Evolutionary conservation across 2,888 invertebrate genomes (phyloP), one percentile per base, ranked within the genome.

Genomic region (Pecten maximus): DNA sequence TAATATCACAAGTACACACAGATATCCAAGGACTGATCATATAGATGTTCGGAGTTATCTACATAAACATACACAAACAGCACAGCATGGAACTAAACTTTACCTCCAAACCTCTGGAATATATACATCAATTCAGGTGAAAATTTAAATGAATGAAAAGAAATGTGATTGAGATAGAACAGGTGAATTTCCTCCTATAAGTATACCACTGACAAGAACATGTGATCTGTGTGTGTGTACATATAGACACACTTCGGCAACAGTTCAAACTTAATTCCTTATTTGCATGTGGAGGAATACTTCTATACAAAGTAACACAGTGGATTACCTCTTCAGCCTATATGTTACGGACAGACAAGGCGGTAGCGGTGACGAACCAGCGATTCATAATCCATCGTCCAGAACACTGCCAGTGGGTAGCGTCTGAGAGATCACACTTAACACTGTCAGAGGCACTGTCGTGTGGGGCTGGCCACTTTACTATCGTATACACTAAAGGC

Each of bases 241-340:
- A 23, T 23, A 74, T 74, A 74, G 28, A 74, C 74, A 74, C 28
- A 74, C 74, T 74, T 74, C 74, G 74, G 74, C 74, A 74, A 74
- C 74, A 74, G 74, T 74, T 74, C 74, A 74, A 74, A 74, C 74
- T 74, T 74, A 74, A 74, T 74, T 74, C 74, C 74, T 74, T 74
- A 74, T 74, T 74, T 74, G 28, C 74, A 74, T 74, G 74, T 35
- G 74, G 35, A 74, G 74, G 74, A 74, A 74, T 74, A 74, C 74
- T 35, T 74, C 74, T 28, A 74, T 74, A 74, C 74, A 74, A 74
- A 74, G 12, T 35, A 74, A 16, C 74, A 74, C 74, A 35, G 74
- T 35, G 74, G 74, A 74, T 74, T 74, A 74, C 74, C 74, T 35
- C 74, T 74, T 74, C 74, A 74, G 19, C 35, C 74, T 74, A 35